Evolutionary conservation across 2,888 invertebrate species (phyloP).

Genomic region (Cryptocephalus moraei): DNA sequence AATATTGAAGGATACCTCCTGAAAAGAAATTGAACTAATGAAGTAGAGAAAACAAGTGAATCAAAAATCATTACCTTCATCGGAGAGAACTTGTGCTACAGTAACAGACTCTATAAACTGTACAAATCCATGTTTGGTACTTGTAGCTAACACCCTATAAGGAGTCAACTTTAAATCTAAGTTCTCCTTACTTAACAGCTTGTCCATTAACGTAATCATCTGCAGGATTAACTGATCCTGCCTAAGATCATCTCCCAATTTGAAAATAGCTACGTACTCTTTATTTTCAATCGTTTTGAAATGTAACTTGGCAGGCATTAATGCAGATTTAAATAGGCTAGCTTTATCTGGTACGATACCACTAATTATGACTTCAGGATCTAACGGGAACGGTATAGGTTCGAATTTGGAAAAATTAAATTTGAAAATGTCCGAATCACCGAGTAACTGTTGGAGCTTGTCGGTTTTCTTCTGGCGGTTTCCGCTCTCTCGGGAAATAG

Average conservation of each 20-base stretch:
- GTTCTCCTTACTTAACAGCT: constrained; percentile 85
- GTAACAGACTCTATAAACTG: constrained; percentile 91
- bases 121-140: constrained; percentile 91
- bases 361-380: constrained; percentile 76
- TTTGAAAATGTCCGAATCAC: constrained; percentile 71
- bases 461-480: constrained; percentile 89
- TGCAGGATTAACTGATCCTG: constrained; percentile 97
- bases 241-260: constrained; percentile 93
- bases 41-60: neutral
- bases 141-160: constrained; percentile 90
- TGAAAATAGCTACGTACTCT: constrained; percentile 93
- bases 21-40: constrained; percentile 37
- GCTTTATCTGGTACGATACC: constrained; percentile 85
- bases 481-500: constrained; percentile 82
- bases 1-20: constrained; percentile 87
- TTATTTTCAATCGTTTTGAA: constrained; percentile 73
- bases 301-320: constrained; percentile 89
- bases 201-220: constrained; percentile 98
- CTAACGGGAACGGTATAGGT: constrained; percentile 86
- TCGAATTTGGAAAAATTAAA: constrained; percentile 85
- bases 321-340: constrained; percentile 87
- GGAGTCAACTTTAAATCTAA: constrained; percentile 93
- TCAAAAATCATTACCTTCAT: constrained; percentile 49
- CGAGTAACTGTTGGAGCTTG: constrained; percentile 71
- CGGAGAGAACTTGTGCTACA: constrained; percentile 82